Evolutionary conservation across 2,888 invertebrate genomes (phyloP), one percentile per base, ranked within the genome.

Genomic region (Cactoblastis cactorum): DNA sequence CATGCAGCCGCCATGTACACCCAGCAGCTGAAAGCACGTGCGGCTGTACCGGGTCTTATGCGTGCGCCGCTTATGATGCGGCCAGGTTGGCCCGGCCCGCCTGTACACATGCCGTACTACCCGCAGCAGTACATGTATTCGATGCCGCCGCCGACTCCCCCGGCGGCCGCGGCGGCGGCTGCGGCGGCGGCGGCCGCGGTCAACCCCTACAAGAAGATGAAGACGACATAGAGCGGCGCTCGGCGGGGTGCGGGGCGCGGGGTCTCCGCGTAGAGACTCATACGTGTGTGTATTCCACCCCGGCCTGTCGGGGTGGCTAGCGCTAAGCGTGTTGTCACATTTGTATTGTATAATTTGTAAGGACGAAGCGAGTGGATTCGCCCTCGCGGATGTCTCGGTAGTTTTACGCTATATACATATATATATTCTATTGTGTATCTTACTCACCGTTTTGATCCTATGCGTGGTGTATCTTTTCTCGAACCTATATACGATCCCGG

Each of bases 181-280:
- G 80, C 83, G 54, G 79, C 80, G 53, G 77, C 83, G 55, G 82
- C 85, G 53, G 80, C 83, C 54, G 83, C 83, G 45, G 91, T 95
- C 77, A 96, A 96, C 80, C 96, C 96, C 53, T 96, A 95, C 88
- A 96, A 96, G 90, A 96, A 96, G 90, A 94, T 96, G 93, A 96
- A 96, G 91, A 96, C 96, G 70, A 95, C 94, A 77, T 95, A 94
- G 69, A 75, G 65, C 57, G 64, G 69, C 64, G 81, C 78, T 70
- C 75, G 79, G 81, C 74, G 82, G 81, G 83, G 80, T 77, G 81
- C 80, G 80, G 81, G 83, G 79, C 81, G 86, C 85, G 85, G 86
- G 85, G 85, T 81, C 84, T 84, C 83, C 84, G 77, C 81, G 74
- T 86, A 86, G 87, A 86, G 86, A 86, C 86, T 87, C 80, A 73